Base-by-base conservation (phyloP, 2,113 vertebrate species). In the Takifugu flavidus region DNA sequence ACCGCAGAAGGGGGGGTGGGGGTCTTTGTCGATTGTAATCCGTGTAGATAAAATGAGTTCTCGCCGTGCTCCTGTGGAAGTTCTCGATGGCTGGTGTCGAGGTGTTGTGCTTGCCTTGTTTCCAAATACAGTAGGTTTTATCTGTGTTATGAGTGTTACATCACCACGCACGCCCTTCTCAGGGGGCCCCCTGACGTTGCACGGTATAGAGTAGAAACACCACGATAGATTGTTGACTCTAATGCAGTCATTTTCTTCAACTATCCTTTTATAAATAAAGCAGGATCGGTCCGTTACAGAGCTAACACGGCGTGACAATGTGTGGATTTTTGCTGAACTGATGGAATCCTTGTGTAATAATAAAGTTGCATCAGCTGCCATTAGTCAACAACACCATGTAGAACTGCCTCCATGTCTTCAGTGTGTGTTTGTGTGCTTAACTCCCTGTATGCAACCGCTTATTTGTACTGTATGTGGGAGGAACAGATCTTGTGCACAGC, bases 301-400 rank as follows among this genome's bases (percentile, higher is more conserved):
- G 58, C 49, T 25, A 66, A 82, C 65, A 72, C 77, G 53, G 66
- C 63, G 25, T 39, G 57, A 54, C 57, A 42, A 67, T 65, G 58
- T 77, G 65, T 63, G 57, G 31, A 61, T 47, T 59, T 45, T 53
- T 67, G 46, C 56, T 50, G 15, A 67, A 65, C 13, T 77, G 54
- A 25, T 86, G 61, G 56, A 72, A 70, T 59, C 77, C 72, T 70
- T 79, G 72, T 61, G 51, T 68, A 78, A 67, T 45, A 88, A 82
- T 86, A 87, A 87, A 86, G 76, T 76, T 79, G 69, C 67, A 72
- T 84, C 76, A 77, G 70, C 75, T 59, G 27, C 65, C 2, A 44
- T 60, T 63, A 64, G 64, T 79, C 65, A 66, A 71, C 80, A 81
- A 72, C 53, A 70, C 44, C 73, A 75, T 69, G 57, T 68, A 46